Conservation (phyloP, 2,113 vertebrate genomes). For the Aegotheles bennettii region DNA sequence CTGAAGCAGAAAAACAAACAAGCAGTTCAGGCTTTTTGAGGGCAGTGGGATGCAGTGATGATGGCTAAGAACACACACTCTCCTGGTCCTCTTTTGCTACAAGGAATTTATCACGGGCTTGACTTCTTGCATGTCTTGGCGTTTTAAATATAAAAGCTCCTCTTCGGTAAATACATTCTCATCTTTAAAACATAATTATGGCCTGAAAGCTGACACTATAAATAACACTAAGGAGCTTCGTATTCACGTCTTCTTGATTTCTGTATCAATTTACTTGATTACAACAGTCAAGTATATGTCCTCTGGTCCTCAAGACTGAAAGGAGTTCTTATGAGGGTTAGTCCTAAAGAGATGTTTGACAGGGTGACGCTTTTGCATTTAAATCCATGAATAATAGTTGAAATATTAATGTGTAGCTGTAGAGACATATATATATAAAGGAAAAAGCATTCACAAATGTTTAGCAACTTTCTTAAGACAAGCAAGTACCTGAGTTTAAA, state of each 20-base stretch:
- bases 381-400: neutral
- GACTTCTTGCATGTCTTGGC: neutral
- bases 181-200: slow-evolving; percentile 1
- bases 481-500: neutral
- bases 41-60: neutral
- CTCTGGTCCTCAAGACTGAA: neutral
- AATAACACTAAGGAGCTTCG: slow-evolving; percentile 17
- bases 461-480: neutral
- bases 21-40: neutral
- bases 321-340: neutral
- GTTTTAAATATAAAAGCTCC: slow-evolving; percentile 1
- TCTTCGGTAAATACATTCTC: neutral
- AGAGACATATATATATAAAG: neutral
- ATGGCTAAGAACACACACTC: neutral
- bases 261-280: slow-evolving; percentile 48
- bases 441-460: neutral
- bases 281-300: neutral
- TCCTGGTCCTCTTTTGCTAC: neutral
- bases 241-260: slow-evolving; percentile 9
- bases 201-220: slow-evolving; percentile 8
- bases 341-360: neutral
- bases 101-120: neutral
- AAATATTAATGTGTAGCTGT: neutral
- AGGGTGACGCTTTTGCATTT: neutral
- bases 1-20: neutral